Conservation (phyloP, 2,888 invertebrate genomes). For the Amaurobius ferox region DNA sequence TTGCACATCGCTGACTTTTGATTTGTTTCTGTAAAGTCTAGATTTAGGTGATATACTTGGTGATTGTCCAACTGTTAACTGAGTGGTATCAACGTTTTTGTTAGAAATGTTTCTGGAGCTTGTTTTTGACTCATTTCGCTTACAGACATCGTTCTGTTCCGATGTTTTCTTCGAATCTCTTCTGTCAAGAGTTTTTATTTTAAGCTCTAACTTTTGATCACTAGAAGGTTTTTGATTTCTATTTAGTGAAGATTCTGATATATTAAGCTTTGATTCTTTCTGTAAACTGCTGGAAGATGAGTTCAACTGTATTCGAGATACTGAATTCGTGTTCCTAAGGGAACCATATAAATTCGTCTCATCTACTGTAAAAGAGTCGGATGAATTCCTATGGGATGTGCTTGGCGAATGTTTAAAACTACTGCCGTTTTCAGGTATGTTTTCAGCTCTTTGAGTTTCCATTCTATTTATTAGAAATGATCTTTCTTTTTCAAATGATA, state of each 20-base stretch:
- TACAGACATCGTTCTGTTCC: constrained; percentile 32
- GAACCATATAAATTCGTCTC: constrained; percentile 2
- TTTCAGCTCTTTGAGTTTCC: constrained; percentile 53
- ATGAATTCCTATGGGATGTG: constrained; percentile 8
- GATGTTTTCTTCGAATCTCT: constrained; percentile 54
- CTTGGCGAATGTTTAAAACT: constrained; percentile 36
- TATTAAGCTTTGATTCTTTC: constrained; percentile 36
- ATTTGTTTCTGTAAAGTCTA: constrained; percentile 46
- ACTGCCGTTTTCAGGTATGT: neutral
- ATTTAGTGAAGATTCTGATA: constrained; percentile 20
- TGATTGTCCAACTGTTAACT: constrained; percentile 61
- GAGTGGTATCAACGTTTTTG: constrained; percentile 49
- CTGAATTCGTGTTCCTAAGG: constrained; percentile 31
- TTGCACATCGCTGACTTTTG: constrained; percentile 39
- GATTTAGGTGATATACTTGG: constrained; percentile 57
- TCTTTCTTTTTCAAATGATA: constrained; percentile 61
- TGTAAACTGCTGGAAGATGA: constrained; percentile 46
- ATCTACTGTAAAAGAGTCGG: constrained; percentile 7
- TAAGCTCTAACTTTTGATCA: constrained; percentile 37
- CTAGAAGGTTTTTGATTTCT: constrained; percentile 33
- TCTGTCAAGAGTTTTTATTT: constrained; percentile 35
- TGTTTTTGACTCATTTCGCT: constrained; percentile 46
- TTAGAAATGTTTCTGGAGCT: constrained; percentile 23
- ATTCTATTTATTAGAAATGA: constrained; percentile 42
- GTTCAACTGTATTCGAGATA: constrained; percentile 36